Evolutionary conservation across 2,888 invertebrate genomes (phyloP).

Genomic region (Drosophila macrospina): DNA sequence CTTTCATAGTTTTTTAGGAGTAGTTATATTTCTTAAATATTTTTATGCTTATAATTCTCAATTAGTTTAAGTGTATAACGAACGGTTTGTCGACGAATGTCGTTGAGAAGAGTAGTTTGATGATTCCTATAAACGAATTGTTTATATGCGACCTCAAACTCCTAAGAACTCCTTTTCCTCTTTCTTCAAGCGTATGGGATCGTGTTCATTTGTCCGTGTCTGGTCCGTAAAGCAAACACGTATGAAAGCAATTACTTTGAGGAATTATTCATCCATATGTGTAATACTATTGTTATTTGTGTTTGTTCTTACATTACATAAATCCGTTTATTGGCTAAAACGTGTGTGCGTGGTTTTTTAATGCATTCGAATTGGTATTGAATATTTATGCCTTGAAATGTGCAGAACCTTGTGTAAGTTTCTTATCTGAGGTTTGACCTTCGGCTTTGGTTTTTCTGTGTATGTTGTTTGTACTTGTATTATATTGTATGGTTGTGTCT

Average conservation of each 20-base stretch:
- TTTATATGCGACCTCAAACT: too few relatives aligned
- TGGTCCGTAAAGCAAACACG: too few relatives aligned
- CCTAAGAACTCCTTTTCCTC: too few relatives aligned
- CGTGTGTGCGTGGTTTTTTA: slow-evolving; percentile 61
- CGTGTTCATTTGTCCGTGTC: too few relatives aligned
- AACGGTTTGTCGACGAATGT: too few relatives aligned
- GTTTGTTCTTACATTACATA: slow-evolving; percentile 22
- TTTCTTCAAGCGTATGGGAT: too few relatives aligned
- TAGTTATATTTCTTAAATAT: too few relatives aligned
- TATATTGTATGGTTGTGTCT: neutral
- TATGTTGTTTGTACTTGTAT: neutral
- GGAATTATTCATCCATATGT: neutral
- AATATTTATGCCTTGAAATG: slow-evolving; percentile 37
- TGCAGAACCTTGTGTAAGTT: slow-evolving; percentile 43
- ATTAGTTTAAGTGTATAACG: too few relatives aligned
- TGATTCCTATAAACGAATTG: too few relatives aligned
- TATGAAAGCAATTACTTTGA: neutral
- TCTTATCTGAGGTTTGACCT: slow-evolving; percentile 29
- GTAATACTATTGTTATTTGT: neutral
- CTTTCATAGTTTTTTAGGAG: too few relatives aligned
- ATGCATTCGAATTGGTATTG: slow-evolving; percentile 51
- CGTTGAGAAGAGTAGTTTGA: too few relatives aligned
- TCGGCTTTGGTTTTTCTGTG: neutral
- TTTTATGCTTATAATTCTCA: too few relatives aligned
- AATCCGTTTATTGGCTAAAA: slow-evolving; percentile 16